Percentiles rank a stretch among this genome's conserved stretches.
Evolutionary conservation across 2,888 invertebrate genomes (phyloP).

Genomic region (Ecliptopera silaceata): DNA sequence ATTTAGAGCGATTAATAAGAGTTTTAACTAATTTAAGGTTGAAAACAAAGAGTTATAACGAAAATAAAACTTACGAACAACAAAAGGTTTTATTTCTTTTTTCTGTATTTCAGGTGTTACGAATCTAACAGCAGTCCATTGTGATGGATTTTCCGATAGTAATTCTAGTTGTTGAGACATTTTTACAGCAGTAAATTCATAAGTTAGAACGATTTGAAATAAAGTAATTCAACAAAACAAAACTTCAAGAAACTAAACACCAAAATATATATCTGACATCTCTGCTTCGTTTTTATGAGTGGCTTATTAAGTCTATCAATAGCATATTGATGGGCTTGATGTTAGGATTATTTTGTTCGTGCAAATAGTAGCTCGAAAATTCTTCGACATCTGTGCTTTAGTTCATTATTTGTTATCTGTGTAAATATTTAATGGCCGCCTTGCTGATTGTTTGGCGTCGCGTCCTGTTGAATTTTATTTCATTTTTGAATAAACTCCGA

Average conservation of each 20-base stretch:
- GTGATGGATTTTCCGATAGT: slow-evolving; percentile 64
- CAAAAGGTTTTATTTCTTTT: slow-evolving; percentile 76
- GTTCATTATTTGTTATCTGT: too few relatives aligned
- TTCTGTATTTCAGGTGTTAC: slow-evolving; percentile 72
- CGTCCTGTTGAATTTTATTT: neutral
- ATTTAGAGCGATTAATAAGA: neutral
- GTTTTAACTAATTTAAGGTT: neutral
- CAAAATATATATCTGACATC: too few relatives aligned
- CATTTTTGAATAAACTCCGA: neutral
- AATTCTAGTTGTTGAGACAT: slow-evolving; percentile 75
- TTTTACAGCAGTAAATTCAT: slow-evolving; percentile 8
- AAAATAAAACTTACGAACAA: slow-evolving; percentile 58
- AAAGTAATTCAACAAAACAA: too few relatives aligned
- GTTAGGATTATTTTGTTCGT: too few relatives aligned
- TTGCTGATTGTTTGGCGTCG: neutral
- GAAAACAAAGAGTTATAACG: neutral
- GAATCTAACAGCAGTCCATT: slow-evolving; percentile 62
- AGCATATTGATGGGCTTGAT: too few relatives aligned
- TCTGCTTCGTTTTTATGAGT: too few relatives aligned
- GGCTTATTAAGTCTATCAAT: too few relatives aligned
- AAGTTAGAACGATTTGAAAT: too few relatives aligned
- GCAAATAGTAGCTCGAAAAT: too few relatives aligned
- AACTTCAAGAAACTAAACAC: too few relatives aligned
- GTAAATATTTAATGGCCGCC: too few relatives aligned
- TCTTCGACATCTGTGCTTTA: too few relatives aligned